A percentile compares a stretch with the other conserved stretches of the same genome.
These are phyloP conservation scores for Heliconius sara DNA, from an alignment of 2,888 invertebrate genomes.

Conservation along the genomic window DNA sequence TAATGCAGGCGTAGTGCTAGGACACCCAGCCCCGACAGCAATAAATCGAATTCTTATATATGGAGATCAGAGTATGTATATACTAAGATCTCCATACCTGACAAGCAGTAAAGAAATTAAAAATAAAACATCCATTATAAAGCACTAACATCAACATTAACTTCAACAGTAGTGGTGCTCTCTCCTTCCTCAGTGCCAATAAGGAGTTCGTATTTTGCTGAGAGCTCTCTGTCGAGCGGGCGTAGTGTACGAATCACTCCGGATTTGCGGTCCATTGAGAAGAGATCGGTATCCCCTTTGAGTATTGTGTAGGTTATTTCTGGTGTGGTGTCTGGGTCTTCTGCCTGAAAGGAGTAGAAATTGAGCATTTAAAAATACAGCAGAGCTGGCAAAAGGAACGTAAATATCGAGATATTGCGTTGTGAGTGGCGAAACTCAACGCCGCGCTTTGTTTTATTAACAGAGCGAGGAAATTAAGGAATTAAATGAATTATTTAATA, in stretches of 20 bases:
- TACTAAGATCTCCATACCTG: too few relatives aligned
- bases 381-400: too few relatives aligned
- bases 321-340: slow-evolving; percentile 91
- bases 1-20: too few relatives aligned
- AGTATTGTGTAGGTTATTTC: slow-evolving; percentile 93
- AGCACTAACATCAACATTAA: slow-evolving; percentile 86
- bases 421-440: too few relatives aligned
- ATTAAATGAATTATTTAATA: too few relatives aligned
- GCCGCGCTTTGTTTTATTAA: too few relatives aligned
- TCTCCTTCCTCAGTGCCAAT: slow-evolving; percentile 92
- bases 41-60: too few relatives aligned
- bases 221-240: slow-evolving; percentile 91
- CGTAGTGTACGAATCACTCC: slow-evolving; percentile 91
- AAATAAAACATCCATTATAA: not conserved
- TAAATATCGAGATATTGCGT: too few relatives aligned
- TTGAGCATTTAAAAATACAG: not conserved
- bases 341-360: slow-evolving; percentile 85
- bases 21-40: too few relatives aligned
- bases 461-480: too few relatives aligned
- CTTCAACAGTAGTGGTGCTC: slow-evolving; percentile 88
- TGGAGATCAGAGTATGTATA: too few relatives aligned
- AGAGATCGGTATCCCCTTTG: slow-evolving; percentile 91
- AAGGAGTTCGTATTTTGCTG: slow-evolving; percentile 88
- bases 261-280: slow-evolving; percentile 91
- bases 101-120: not conserved